Base-by-base conservation (phyloP, 1,140 invertebrate species). In the Rhyacophila brunnea region DNA sequence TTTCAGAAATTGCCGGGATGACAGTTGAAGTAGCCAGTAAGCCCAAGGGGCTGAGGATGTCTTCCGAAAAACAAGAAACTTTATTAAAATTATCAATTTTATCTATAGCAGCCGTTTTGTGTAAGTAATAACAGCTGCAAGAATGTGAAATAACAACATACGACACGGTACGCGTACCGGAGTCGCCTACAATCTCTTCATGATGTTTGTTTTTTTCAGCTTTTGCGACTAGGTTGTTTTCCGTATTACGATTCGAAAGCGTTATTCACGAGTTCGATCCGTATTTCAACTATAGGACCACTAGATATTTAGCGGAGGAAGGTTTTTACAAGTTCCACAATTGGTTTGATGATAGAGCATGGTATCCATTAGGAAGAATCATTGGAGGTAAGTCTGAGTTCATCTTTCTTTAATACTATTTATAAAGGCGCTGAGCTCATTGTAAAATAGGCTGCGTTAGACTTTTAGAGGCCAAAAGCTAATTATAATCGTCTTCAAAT, bases 201-300 rank as follows among this genome's bases (percentile, higher is more conserved):
- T n/a, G n/a, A n/a, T n/a, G n/a, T n/a, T n/a, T n/a, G n/a, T n/a
- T 13, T 19, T 72, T 73, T 87, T 59, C 76, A 97, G 95, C 96
- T 36, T 99, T 98, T 82, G 93, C 92, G 23, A 95, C 92, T 13
- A 84, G 96, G 54, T 76, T 98, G 13, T 98, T 98, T 74, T 98
- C 95, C 15, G 95, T 99, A n/a, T 75, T 99, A 49, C 83, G 95
- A 43, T 99, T 96, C 77, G 96, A 98, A 76, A 96, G 93, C 76
- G 95, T 99, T 4, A 98, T 98, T 68, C 96, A 98, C 79, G 96
- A 98, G 78, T 99, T 98, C 79, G 96, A 98, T 88, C 96, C 96
- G 1, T 98, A 98, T 72, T 99, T 98, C 72, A 99, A 99, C 79
- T 99, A 98, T 74, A 85, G 96, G 68, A 98, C 96, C 34, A 99